Evolutionary conservation across 2,113 vertebrate genomes (phyloP), one percentile per base, ranked within the genome.

Genomic region (Noturus placidus): DNA sequence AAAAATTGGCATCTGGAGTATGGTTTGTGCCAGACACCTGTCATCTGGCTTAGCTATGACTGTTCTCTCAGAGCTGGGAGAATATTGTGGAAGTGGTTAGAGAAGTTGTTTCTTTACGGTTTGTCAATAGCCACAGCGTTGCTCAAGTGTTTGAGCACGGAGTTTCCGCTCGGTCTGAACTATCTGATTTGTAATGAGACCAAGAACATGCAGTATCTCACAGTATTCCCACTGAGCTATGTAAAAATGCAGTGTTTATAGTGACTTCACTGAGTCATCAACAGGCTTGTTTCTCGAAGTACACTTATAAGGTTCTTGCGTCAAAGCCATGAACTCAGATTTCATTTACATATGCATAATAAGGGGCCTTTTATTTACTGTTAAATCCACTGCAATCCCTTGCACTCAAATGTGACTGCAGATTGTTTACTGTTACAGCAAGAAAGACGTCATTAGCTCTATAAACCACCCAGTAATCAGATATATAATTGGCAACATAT

Each of bases 21-120:
- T 17, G 3, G 77, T 72, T n/a, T 76, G 8, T 83, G 74, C 86
- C 87, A 88, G 87, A 88, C 89, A 90, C 87, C 89, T 90, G 89
- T 82, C 56, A 67, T 50, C 72, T 76, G 13, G 59, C 38, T 81
- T 83, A 11, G 72, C 46, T 80, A 67, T 54, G 19, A 30, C 52
- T 83, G 61, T 69, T 9, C 10, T 69, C 33, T 84, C 8, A 84
- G 50, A 57, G 11, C 59, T 30, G 22, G 14, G 69, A 79, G 35
- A 78, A 74, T 57, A 77, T 38, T 54, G 59, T 46, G 80, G 59
- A 87, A 90, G 50, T 77, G 35, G 6, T 33, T 86, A 19, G 54
- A 67, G 69, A 54, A 38, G 54, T 76, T 76, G 19, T 46, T 56
- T 52, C 25, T 56, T 11, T 20, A 19, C 22, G 74, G 65, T 90